Base-by-base conservation (phyloP, 1,140 invertebrate genomes). In the Onthophagus taurus region DNA sequence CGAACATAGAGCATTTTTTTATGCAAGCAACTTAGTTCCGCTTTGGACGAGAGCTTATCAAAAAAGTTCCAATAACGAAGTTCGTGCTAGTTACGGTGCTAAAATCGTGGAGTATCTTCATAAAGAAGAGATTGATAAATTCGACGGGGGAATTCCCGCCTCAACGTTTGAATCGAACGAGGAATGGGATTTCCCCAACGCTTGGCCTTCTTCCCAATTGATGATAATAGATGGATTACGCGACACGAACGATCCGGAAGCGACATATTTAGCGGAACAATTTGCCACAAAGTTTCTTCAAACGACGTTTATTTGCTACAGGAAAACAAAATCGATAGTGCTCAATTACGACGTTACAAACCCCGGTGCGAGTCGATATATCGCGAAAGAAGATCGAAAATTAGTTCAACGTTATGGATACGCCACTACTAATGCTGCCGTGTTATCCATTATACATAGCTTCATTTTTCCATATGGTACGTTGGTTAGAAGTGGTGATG, bases 141-240 rank as follows among this genome's bases (percentile, higher is more conserved):
- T 64, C 51, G 55, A 64, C 59, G 83, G 83, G 29, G 85, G 85
- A 4, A 72, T 84, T 7, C 86, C 87, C 2, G 69, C 81, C 0
- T 85, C 85, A 0, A 52, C 84, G 12, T 58, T 72, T 30, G 57
- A 72, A 1, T 79, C 78, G 6, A 76, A 78, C 6, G 80, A 92
- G 64, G 87, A 91, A 64, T 92, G 89, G 89, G 89, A 92, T 59
- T 85, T 76, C 51, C 88, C 88, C 0, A 90, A 91, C 58, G 83
- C 80, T 0, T 92, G 88, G 88, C 75, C 85, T 34, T 87, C 86
- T n/a, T 65, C 85, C 2, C 85, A 90, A 51, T 78, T 84, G 47
- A 76, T 88, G 18, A 58, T 82, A 8, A 79, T 89, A 5, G 74
- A 78, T 50, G 77, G 79, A 5, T 61, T 90, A 16, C 72, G 77